Conservation (phyloP, 2,113 vertebrate genomes). For the Pedetes capensis region DNA sequence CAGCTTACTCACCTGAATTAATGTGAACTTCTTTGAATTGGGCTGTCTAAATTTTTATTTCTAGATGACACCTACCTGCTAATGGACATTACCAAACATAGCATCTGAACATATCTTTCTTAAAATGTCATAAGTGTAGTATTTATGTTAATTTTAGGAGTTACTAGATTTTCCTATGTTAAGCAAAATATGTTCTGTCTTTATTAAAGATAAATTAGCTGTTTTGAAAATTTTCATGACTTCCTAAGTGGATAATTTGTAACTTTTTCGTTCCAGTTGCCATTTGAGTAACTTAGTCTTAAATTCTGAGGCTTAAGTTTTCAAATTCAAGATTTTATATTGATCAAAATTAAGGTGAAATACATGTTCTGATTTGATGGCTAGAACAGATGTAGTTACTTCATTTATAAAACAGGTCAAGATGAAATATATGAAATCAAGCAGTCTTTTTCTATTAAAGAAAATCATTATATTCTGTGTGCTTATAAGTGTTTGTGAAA, state of each 20-base stretch:
- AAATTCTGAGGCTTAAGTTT: not conserved
- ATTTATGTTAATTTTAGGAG: not conserved
- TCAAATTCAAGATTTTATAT: not conserved
- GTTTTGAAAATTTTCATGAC: not conserved
- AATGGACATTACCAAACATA: not conserved
- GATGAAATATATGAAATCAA: not conserved
- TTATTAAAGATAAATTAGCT: not conserved
- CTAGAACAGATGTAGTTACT: not conserved
- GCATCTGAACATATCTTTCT: not conserved
- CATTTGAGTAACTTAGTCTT: constrained; percentile 18
- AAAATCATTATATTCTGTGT: not conserved
- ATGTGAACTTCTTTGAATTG: not conserved
- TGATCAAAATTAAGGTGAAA: constrained; percentile 25
- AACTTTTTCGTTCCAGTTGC: not conserved
- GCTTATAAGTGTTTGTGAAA: not conserved
- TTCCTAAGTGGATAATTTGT: not conserved
- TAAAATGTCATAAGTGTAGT: not conserved
- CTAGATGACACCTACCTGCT: not conserved
- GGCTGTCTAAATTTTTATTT: not conserved
- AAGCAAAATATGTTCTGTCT: not conserved
- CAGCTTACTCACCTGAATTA: not conserved
- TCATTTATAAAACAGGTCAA: not conserved
- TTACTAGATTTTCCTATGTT: not conserved
- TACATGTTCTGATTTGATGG: not conserved
- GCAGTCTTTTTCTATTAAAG: not conserved